Percentiles rank a stretch among this genome's conserved stretches.
Conservation (phyloP, 2,888 invertebrate genomes). For the Enchytraeus crypticus region DNA sequence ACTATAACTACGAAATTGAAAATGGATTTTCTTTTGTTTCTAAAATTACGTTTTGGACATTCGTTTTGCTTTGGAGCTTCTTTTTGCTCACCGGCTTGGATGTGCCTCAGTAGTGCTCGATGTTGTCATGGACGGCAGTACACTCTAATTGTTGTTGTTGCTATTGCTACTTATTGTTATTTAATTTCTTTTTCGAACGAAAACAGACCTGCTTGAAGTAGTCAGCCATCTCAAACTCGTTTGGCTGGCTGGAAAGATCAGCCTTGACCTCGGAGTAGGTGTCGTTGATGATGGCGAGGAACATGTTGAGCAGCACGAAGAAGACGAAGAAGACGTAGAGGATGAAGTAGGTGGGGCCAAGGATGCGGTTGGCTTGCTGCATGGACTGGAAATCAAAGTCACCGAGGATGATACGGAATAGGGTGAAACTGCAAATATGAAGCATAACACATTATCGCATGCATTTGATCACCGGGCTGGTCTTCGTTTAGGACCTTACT, state of each 20-base stretch:
- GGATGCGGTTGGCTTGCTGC: constrained; percentile 59
- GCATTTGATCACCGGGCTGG: no score
- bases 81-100: no score
- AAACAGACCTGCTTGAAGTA: constrained; percentile 53
- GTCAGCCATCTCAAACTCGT: constrained; percentile 57
- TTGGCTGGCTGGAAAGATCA: constrained; percentile 55
- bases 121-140: no score
- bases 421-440: constrained; percentile 53
- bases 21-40: no score
- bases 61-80: no score
- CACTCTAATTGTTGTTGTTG: no score
- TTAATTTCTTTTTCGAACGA: no score
- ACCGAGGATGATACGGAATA: constrained; percentile 66
- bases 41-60: no score
- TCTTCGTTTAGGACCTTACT: no score
- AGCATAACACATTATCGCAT: neutral
- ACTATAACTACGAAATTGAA: no score
- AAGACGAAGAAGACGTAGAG: constrained; percentile 69
- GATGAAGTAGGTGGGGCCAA: constrained; percentile 67
- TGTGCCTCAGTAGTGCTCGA: no score
- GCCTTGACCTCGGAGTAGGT: constrained; percentile 66
- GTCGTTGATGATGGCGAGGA: constrained; percentile 71
- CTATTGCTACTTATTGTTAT: no score
- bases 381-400: constrained; percentile 66
- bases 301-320: constrained; percentile 71